Conservation (phyloP, 2,797 vertebrate species). For the Melanogrammus aeglefinus region DNA sequence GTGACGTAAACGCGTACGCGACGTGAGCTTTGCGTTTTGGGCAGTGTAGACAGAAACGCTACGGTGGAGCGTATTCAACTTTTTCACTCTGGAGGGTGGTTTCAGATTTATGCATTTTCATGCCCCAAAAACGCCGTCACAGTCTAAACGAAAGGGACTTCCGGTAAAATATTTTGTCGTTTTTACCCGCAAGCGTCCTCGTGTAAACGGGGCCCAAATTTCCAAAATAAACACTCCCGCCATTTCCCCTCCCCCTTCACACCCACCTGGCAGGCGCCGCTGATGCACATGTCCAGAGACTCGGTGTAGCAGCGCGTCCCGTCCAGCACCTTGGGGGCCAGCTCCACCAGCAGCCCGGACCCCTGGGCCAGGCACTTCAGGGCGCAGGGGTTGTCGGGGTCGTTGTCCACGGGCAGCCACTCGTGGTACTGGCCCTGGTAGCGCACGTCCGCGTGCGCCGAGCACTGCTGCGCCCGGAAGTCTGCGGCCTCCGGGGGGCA, state of each 20-base stretch:
- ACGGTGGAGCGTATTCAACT: too few species aligned
- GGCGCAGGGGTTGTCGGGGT: conserved; percentile 91
- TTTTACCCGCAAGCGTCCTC: too few species aligned
- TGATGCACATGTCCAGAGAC: conserved; percentile 98
- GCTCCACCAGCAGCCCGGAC: conserved; percentile 79
- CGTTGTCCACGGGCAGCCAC: conserved; percentile 91
- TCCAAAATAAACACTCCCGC: background rate
- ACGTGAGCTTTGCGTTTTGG: too few species aligned
- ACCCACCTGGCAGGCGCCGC: conserved; percentile 85
- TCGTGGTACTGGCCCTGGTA: conserved; percentile 89
- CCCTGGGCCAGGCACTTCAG: conserved; percentile 90
- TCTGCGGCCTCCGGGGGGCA: conserved; percentile 90
- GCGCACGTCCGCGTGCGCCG: conserved; percentile 89
- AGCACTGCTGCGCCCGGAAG: conserved; percentile 96
- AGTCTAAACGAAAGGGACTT: too few species aligned
- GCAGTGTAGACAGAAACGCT: too few species aligned
- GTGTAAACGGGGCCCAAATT: too few species aligned
- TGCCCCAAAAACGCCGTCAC: too few species aligned
- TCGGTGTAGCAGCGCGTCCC: conserved; percentile 96
- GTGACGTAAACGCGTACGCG: too few species aligned
- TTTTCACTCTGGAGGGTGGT: too few species aligned
- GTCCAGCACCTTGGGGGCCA: conserved; percentile 94
- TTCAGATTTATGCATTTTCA: too few species aligned
- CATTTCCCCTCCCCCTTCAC: background rate
- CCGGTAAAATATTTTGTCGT: too few species aligned